A percentile compares a stretch with the other conserved stretches of the same genome.
Conservation (phyloP, 2,797 vertebrate species). For the Chrysocyon brachyurus region DNA sequence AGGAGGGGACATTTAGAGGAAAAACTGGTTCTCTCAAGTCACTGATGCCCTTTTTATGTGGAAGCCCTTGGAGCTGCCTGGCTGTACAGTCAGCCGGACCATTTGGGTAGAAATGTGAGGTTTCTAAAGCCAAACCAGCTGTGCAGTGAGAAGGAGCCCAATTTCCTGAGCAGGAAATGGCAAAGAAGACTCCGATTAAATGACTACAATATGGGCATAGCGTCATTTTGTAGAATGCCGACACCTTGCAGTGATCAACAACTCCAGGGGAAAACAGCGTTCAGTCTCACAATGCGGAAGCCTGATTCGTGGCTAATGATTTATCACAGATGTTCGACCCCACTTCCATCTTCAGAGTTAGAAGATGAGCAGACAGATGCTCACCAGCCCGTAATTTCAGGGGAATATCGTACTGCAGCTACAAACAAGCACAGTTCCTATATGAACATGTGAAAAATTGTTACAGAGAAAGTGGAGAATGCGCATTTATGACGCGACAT, state of each 20-base stretch:
- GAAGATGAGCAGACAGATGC: conserved; percentile 55
- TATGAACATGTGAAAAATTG: conserved; percentile 19
- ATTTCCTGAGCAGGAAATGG: conserved; percentile 7
- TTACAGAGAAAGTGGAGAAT: not conserved
- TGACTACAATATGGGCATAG: not conserved
- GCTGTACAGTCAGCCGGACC: not conserved
- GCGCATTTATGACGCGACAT: not conserved
- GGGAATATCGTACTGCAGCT: not conserved
- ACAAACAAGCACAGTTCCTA: conserved; percentile 27
- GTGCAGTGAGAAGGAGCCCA: not conserved
- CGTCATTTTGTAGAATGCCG: conserved; percentile 35
- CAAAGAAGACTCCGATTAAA: conserved; percentile 39
- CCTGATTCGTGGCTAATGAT: conserved; percentile 34
- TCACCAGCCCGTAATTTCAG: conserved; percentile 40
- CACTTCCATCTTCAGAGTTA: conserved; percentile 1
- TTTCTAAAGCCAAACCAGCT: conserved; percentile 51
- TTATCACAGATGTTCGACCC: conserved; percentile 41
- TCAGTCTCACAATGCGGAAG: not conserved
- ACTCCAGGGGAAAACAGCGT: not conserved
- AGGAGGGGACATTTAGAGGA: not conserved
- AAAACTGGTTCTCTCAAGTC: not conserved
- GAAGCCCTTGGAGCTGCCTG: not conserved
- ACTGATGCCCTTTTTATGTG: not conserved
- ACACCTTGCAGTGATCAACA: not conserved
- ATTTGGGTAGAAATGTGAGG: conserved; percentile 8